These are phyloP conservation scores for Pocota personata DNA, from an alignment of 2,888 invertebrate genomes.

Conservation along the genomic window DNA sequence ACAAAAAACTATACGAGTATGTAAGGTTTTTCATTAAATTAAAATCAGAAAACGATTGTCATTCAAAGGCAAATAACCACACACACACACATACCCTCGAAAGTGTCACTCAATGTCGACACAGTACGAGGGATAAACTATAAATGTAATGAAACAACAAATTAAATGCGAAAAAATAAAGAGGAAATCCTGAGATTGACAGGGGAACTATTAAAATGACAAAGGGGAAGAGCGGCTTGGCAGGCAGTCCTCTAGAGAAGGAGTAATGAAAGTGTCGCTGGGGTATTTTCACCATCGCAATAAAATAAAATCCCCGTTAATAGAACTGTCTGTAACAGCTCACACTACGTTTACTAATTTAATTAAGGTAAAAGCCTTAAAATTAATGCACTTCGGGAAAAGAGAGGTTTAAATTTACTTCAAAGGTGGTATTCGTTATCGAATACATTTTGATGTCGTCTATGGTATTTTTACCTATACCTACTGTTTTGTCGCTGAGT, in stretches of 20 bases:
- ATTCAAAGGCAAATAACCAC: not conserved
- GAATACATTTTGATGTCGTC: too few species aligned
- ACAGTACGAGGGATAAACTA: not conserved
- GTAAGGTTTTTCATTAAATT: conserved; percentile 7
- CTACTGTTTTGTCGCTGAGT: not conserved
- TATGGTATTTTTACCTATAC: not conserved
- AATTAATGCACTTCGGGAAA: conserved; percentile 2
- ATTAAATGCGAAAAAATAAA: conserved; percentile 13
- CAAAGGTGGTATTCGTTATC: not conserved
- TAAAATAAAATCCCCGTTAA: conserved; percentile 39
- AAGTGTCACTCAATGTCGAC: conserved; percentile 40
- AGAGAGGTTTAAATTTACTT: conserved; percentile 1
- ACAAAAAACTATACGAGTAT: not conserved
- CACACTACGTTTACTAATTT: conserved; percentile 36
- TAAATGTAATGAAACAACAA: conserved; percentile 56
- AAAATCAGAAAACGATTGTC: not conserved
- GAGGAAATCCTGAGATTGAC: conserved; percentile 48
- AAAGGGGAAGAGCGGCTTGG: conserved; percentile 1
- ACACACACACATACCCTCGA: not conserved
- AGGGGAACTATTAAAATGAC: conserved; percentile 56
- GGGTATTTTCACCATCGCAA: conserved; percentile 48
- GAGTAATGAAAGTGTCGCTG: conserved; percentile 60
- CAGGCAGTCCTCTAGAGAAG: conserved; percentile 2
- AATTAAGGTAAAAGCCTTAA: conserved; percentile 49
- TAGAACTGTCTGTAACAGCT: conserved; percentile 32